Evolutionary conservation across 2,797 vertebrate genomes (phyloP).

Genomic region (Lutra lutra): DNA sequence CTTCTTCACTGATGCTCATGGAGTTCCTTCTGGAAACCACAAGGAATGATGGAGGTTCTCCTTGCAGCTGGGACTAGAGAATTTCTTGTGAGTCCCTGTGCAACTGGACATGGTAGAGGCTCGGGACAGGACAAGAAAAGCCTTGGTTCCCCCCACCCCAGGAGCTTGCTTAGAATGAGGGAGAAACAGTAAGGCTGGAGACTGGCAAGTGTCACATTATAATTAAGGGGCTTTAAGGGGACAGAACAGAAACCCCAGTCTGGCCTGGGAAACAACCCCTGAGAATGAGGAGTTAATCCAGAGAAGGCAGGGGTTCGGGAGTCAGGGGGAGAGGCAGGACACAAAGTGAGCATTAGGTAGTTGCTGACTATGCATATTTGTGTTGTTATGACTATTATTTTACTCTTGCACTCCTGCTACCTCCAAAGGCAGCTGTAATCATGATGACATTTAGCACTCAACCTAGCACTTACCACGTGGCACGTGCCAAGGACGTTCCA

Average conservation of each 20-base stretch:
- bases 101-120: neutral
- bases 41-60: neutral
- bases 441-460: neutral
- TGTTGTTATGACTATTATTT: neutral
- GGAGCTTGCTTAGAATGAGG: neutral
- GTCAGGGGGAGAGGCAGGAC: neutral
- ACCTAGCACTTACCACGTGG: too few species aligned
- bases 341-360: neutral
- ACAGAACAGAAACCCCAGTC: neutral
- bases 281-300: neutral
- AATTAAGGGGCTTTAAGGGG: neutral
- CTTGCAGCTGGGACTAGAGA: neutral
- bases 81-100: neutral
- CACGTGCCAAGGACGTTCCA: neutral
- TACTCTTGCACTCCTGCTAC: neutral
- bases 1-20: neutral
- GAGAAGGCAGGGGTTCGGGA: neutral
- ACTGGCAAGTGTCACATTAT: neutral
- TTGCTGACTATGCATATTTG: neutral
- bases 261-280: neutral
- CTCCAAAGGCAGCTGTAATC: neutral
- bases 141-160: accelerated
- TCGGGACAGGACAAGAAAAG: neutral
- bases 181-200: neutral
- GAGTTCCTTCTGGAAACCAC: neutral